Conservation (phyloP, 2,797 vertebrate species). For the Cottoperca gobio region DNA sequence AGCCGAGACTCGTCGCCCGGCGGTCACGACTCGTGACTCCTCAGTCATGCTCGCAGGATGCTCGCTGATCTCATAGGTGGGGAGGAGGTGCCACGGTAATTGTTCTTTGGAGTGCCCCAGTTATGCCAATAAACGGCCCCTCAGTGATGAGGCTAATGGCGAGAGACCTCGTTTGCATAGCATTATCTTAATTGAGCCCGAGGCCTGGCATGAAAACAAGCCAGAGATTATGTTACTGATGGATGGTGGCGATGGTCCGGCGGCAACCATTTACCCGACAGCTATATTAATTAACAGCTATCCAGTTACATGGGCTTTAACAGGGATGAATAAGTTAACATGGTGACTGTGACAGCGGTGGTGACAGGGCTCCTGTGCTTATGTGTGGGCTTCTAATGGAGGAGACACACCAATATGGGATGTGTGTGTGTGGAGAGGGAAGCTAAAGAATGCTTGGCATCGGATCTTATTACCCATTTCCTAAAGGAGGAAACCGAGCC, state of each 20-base stretch:
- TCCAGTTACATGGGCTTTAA: conserved; percentile 92
- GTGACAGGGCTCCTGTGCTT: conserved; percentile 71
- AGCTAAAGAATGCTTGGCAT: conserved; percentile 74
- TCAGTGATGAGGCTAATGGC: conserved; percentile 91
- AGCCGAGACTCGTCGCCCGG: conserved; percentile 34
- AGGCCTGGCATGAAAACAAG: conserved; percentile 82
- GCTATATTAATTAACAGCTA: conserved; percentile 97
- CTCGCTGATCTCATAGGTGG: conserved; percentile 86
- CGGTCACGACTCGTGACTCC: conserved; percentile 57
- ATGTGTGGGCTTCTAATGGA: conserved; percentile 71
- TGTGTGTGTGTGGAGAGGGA: conserved; percentile 42
- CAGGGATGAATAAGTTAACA: conserved; percentile 86
- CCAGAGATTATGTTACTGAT: conserved; percentile 91
- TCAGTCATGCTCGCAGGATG: conserved; percentile 85
- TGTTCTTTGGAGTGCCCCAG: conserved; percentile 93
- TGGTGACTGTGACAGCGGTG: conserved; percentile 72
- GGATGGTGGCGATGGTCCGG: conserved; percentile 90
- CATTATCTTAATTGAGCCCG: conserved; percentile 98
- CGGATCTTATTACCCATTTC: conserved; percentile 81
- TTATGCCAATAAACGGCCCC: conserved; percentile 93
- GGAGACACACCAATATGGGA: conserved; percentile 59
- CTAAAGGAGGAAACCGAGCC: conserved; percentile 81
- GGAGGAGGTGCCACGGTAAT: conserved; percentile 86
- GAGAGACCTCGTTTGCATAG: conserved; percentile 95
- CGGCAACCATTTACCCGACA: conserved; percentile 92